Conservation (phyloP, 2,888 invertebrate species). For the Rutpela maculata region DNA sequence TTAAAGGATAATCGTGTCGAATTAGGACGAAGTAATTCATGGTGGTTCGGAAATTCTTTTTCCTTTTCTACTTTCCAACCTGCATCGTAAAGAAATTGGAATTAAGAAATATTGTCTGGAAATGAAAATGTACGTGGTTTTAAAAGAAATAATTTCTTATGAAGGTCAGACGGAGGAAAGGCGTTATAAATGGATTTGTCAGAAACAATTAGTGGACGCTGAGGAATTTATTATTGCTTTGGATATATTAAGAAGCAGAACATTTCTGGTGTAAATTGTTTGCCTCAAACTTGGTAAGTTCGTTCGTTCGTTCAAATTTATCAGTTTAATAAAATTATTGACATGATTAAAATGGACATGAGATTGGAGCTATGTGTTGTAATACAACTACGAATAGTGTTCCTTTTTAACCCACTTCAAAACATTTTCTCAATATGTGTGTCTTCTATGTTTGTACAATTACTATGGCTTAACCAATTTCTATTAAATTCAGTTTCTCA, state of each 20-base stretch:
- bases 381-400: too few relatives aligned
- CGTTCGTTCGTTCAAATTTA: too few relatives aligned
- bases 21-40: conserved; percentile 39
- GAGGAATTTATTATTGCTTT: conserved; percentile 14
- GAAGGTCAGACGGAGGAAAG: not conserved
- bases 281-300: too few relatives aligned
- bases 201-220: conserved; percentile 13
- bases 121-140: conserved; percentile 22
- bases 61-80: conserved; percentile 2
- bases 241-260: not conserved
- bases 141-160: not conserved
- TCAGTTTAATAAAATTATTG: too few relatives aligned
- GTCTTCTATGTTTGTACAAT: too few relatives aligned
- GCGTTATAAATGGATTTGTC: conserved; percentile 25
- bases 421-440: too few relatives aligned
- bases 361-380: too few relatives aligned
- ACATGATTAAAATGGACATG: too few relatives aligned
- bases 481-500: too few relatives aligned
- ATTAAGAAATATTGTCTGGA: conserved; percentile 34
- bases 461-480: too few relatives aligned
- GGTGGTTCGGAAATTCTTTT: conserved; percentile 20
- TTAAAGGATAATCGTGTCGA: conserved; percentile 44
- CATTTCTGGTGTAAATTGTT: not conserved
- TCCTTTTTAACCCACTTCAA: too few relatives aligned
- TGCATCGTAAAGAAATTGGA: conserved; percentile 20